Evolutionary conservation across 1,140 invertebrate genomes (phyloP).

Genomic region (Drosophila ohnishii): DNA sequence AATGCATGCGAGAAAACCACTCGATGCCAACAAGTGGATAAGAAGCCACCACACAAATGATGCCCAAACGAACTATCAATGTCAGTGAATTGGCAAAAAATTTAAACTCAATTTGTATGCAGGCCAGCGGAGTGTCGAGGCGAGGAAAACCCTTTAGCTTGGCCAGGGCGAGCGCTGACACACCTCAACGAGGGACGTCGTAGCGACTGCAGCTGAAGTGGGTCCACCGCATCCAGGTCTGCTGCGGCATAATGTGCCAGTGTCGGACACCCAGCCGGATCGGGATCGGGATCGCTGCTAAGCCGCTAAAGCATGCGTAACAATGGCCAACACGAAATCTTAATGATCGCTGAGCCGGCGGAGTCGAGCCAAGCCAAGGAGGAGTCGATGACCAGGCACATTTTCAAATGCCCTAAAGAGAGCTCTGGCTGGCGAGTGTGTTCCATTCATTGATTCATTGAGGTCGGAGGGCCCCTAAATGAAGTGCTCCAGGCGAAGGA

Average conservation of each 20-base stretch:
- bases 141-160: conserved; percentile 78
- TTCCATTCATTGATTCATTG: conserved; percentile 79
- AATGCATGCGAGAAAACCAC: conserved; percentile 81
- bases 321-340: conserved; percentile 73
- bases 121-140: conserved; percentile 47
- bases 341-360: conserved; percentile 73
- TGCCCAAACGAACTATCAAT: conserved; percentile 82
- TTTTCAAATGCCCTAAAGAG: conserved; percentile 57
- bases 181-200: conserved; percentile 58
- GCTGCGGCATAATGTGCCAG: conserved; percentile 68
- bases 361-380: conserved; percentile 61
- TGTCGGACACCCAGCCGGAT: conserved; percentile 63
- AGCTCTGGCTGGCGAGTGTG: conserved; percentile 27
- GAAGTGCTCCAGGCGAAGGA: conserved; percentile 66
- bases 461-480: conserved; percentile 62
- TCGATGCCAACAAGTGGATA: conserved; percentile 82
- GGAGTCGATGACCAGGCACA: conserved; percentile 68
- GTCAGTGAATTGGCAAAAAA: conserved; percentile 83
- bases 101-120: conserved; percentile 82
- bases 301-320: conserved; percentile 77
- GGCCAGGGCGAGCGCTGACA: conserved; percentile 44
- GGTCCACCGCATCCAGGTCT: conserved; percentile 56
- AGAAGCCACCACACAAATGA: conserved; percentile 82
- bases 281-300: conserved; percentile 50
- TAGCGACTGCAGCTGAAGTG: conserved; percentile 61